Evolutionary conservation across 2,797 vertebrate genomes (phyloP), one percentile per base, ranked within the genome.

Genomic region (Agapornis canus): DNA sequence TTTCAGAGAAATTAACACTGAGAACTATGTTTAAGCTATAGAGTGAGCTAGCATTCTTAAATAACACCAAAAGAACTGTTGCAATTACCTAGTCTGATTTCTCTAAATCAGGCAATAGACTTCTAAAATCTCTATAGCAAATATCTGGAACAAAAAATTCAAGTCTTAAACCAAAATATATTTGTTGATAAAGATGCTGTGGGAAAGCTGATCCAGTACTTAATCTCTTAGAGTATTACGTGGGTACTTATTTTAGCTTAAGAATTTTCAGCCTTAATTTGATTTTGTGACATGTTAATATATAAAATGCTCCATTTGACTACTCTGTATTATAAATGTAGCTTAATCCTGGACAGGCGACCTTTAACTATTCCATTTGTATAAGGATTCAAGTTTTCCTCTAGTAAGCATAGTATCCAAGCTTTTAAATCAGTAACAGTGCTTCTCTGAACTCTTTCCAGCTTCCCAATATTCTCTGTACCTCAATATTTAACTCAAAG

Each of bases 271-370:
- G 7, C 31, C 57, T 81, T 68, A 59, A 39, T 63, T 45, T 42
- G 29, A 54, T 63, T 78, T 94, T 75, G 9, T 32, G 11, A 60
- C 20, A 25, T 71, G 5, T 47, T 92, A 51, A 35, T 26, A 52
- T 32, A 32, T 21, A 49, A 63, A 71, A 32, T 0, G 0, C 1
- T 75, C 1, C 21, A 42, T 9, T 82, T 82, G 14, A 4, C 18
- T 57, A 23, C 35, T 86, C 37, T 40, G 7, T 71, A n/a, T 71
- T 79, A 40, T 68, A 71, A 48, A 29, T 29, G 7, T 5, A 14
- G 6, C 51, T 86, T 51, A 51, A 3, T 81, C 3, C 1, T 48
- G 9, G 11, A 10, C 22, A 65, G 11, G 22, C 10, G 9, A 81
- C 5, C 1, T 71, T 75, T 51, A 63, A 63, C 0, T 0, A 16